phyloP scores from a whole-genome alignment of 1,140 invertebrate genomes.

The Drosophila gunungcola region DNA sequence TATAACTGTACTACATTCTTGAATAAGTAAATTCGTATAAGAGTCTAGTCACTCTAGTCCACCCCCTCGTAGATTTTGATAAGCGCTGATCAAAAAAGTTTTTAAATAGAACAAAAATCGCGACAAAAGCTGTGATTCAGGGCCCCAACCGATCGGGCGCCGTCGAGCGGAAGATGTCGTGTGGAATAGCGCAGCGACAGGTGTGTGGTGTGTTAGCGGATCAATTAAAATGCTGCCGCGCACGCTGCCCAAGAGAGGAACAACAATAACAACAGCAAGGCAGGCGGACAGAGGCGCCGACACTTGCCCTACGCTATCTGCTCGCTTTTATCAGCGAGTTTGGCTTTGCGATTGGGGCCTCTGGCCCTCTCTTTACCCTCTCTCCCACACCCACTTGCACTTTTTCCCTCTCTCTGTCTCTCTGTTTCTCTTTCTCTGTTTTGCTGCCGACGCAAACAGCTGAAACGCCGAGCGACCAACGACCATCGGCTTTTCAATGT shows the following conservation, averaged over 20 bases:
- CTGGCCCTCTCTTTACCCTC: not conserved
- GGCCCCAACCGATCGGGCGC: conserved; percentile 3
- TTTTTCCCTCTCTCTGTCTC: not conserved
- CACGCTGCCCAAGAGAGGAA: conserved; percentile 2
- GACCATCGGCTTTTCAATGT: conserved; percentile 39
- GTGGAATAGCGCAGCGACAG: not conserved
- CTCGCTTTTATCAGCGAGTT: conserved; percentile 36
- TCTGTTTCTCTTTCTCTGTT: conserved; percentile 1
- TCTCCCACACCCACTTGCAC: not conserved
- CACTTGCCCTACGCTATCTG: conserved; percentile 40
- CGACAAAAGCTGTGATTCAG: conserved; percentile 21
- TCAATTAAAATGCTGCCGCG: conserved; percentile 25
- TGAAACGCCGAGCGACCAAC: conserved; percentile 24
- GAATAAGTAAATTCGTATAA: not conserved
- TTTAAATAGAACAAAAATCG: not conserved
- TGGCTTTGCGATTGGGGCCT: conserved; percentile 21
- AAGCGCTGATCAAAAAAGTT: conserved; percentile 10
- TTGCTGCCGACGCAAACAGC: conserved; percentile 35
- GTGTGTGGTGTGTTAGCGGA: conserved; percentile 6
- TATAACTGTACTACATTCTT: not conserved
- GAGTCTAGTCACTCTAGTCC: not conserved
- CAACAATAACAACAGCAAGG: conserved; percentile 4
- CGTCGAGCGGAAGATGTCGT: conserved; percentile 16
- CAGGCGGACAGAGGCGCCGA: conserved; percentile 2
- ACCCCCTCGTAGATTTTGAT: not conserved